phyloP scores from a whole-genome alignment of 37 sponge, comb jelly and placozoan species.

The Beroe forskalii region DNA sequence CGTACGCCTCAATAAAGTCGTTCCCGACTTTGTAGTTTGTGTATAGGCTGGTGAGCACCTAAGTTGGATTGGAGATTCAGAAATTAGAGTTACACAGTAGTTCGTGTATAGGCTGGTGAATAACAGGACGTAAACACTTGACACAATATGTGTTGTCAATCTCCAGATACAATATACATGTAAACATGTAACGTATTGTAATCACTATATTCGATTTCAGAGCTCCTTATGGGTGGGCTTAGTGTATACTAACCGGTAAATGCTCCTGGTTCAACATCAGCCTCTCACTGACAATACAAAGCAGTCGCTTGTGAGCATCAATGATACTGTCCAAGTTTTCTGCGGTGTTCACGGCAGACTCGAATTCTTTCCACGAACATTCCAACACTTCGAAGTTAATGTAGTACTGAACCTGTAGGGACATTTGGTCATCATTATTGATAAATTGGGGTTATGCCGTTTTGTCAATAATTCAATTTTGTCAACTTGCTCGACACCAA shows the following conservation, averaged over 20 bases:
- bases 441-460: too few species aligned
- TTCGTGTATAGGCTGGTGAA: not conserved
- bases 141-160: too few species aligned
- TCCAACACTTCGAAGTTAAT: conserved; percentile 98
- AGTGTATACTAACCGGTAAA: not conserved
- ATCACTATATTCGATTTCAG: too few species aligned
- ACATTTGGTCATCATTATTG: too few species aligned
- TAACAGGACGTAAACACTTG: too few species aligned
- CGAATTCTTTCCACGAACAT: conserved; percentile 90
- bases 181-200: too few species aligned
- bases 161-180: too few species aligned
- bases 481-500: too few species aligned
- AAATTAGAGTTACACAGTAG: not conserved
- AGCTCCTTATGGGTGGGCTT: too few species aligned
- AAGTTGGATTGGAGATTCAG: not conserved
- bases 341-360: conserved; percentile 75
- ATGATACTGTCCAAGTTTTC: conserved; percentile 91
- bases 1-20: conserved; percentile 41
- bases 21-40: not conserved
- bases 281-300: conserved; percentile 74
- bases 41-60: conserved; percentile 16
- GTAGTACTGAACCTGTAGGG: conserved; percentile 94
- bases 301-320: conserved; percentile 82
- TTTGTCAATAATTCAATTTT: too few species aligned
- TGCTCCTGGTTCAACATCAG: conserved; percentile 75